Conservation (phyloP, 2,113 vertebrate genomes). For the Paratilapia polleni region DNA sequence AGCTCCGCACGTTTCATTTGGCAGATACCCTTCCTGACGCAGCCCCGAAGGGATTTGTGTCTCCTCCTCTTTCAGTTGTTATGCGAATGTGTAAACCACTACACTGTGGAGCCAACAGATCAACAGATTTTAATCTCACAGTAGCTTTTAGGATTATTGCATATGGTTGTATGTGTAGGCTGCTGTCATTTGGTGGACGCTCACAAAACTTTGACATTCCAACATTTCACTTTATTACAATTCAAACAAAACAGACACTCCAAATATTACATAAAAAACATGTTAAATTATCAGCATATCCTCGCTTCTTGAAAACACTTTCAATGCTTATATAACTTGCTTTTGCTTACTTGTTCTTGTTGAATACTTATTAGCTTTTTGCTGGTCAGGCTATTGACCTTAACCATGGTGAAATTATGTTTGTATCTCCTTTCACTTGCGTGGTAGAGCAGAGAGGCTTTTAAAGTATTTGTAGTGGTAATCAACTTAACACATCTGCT, state of each 20-base stretch:
- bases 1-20: too few relatives aligned
- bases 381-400: not conserved
- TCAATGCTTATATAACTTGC: not conserved
- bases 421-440: not conserved
- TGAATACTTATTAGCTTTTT: not conserved
- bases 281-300: not conserved
- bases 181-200: not conserved
- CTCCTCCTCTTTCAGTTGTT: too few relatives aligned
- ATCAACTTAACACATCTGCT: not conserved
- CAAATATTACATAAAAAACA: not conserved
- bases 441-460: not conserved
- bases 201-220: not conserved
- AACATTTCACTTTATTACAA: constrained; percentile 8
- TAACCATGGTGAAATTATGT: not conserved
- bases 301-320: not conserved
- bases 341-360: not conserved
- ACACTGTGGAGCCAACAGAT: not conserved
- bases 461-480: not conserved
- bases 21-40: too few relatives aligned
- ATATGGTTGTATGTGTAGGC: not conserved
- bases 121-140: not conserved
- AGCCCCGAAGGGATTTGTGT: too few relatives aligned
- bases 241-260: not conserved
- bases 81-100: too few relatives aligned
- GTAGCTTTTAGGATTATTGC: constrained; percentile 38